Percentiles rank a stretch among this genome's conserved stretches.
Evolutionary conservation across 2,113 vertebrate species (phyloP).

Genomic region (Halcyon senegalensis): DNA sequence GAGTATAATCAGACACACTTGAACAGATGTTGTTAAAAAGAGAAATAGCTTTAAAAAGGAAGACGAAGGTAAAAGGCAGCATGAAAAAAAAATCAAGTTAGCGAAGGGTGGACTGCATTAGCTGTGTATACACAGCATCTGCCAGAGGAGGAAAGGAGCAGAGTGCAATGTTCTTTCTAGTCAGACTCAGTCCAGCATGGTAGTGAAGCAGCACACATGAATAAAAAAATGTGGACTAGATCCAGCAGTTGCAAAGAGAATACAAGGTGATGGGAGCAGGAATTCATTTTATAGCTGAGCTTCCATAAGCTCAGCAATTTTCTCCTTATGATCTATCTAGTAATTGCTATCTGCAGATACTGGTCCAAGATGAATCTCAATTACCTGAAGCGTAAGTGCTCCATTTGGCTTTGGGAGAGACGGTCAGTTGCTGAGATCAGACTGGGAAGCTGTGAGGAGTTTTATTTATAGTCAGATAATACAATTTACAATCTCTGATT

Average conservation of each 20-base stretch:
- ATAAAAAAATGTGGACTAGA: neutral
- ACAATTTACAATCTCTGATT: neutral
- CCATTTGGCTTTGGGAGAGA: neutral
- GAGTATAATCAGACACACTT: neutral
- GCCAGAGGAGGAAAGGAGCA: neutral
- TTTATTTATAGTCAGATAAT: neutral
- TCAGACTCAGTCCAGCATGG: neutral
- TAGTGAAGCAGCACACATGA: neutral
- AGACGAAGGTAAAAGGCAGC: neutral
- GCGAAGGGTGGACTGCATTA: neutral
- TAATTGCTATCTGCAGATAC: neutral
- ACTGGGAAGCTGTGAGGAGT: neutral
- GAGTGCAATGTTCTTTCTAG: neutral
- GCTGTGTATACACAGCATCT: neutral
- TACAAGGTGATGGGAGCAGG: neutral
- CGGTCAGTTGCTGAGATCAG: neutral
- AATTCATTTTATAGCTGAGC: neutral
- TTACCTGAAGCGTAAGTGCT: neutral
- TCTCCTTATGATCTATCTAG: neutral
- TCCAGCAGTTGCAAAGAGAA: neutral
- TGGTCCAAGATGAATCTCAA: neutral
- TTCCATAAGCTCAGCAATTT: neutral
- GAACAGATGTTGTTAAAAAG: neutral
- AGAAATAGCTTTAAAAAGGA: neutral
- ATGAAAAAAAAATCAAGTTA: neutral